Base-by-base conservation (phyloP, 2,888 invertebrate genomes). In the Hydropsyche betteni region DNA sequence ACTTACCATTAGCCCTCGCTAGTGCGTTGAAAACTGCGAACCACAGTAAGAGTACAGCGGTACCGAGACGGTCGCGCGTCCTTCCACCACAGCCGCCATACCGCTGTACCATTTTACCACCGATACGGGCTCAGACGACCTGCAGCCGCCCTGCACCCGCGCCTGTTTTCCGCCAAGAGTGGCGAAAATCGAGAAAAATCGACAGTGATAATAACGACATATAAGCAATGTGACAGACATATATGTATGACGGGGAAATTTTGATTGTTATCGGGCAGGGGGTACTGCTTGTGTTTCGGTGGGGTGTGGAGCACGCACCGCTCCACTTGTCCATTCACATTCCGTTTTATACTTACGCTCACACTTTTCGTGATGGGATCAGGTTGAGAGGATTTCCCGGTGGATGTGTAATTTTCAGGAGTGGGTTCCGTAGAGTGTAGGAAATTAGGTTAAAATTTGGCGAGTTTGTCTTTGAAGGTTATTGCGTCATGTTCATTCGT, bases 101-200 rank as follows among this genome's bases (percentile, higher is more conserved):
- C 79, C 79, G 77, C 79, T 79, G 79, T 79, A 79, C 76, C 79
- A 79, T 79, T 77, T 79, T 79, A 76, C 44, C 44, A 75, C 76
- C 77, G 78, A 74, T 68, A 74, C 77, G 76, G 76, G 77, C 74
- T 77, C 76, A 77, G 75, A 76, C 76, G 77, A 74, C 76, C 76
- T 16, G 76, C 70, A 69, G 74, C 64, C 71, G 69, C 76, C 61
- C 75, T 75, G 68, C 74, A 38, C 74, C 68, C 79, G 64, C 70
- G 68, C 76, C 74, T 79, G 74, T 77, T 76, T 75, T 74, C 68
- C 71, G 72, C 77, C 72, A 74, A 77, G 55, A 74, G 58, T 58
- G 70, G 76, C 74, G 76, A 74, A 77, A 79, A 76, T 79, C 77
- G 77, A 77, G 75, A 79, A 77, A 79, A 79, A 77, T 77, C 69